Evolutionary conservation across 2,888 invertebrate genomes (phyloP).

Genomic region (Hoplodrina blanda): DNA sequence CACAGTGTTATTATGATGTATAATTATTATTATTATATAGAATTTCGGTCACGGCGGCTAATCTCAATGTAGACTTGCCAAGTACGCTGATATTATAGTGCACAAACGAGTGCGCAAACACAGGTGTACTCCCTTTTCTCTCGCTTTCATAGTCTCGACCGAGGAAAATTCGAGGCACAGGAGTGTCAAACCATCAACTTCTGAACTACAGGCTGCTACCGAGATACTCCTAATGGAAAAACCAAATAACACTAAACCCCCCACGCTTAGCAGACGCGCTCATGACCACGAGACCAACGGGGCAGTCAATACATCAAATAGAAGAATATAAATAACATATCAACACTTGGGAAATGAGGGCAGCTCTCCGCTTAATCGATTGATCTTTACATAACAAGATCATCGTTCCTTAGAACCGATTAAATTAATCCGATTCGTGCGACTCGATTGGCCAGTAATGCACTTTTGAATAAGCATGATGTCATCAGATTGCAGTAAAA

Average conservation of each 20-base stretch:
- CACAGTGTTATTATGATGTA: neutral
- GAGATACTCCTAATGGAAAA: too few species aligned
- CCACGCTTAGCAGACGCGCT: neutral
- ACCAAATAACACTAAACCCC: neutral
- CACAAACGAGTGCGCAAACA: neutral
- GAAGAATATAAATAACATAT: slow-evolving; percentile 7
- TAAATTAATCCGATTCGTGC: slow-evolving; percentile 49
- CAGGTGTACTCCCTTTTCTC: neutral
- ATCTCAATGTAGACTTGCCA: neutral
- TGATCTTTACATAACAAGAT: slow-evolving; percentile 39
- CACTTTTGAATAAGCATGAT: slow-evolving; percentile 59
- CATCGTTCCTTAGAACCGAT: slow-evolving; percentile 29
- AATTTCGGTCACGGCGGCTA: neutral
- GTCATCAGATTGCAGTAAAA: slow-evolving; percentile 54
- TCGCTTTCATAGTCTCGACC: neutral
- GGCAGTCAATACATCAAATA: neutral
- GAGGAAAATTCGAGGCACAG: too few species aligned
- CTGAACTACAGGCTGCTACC: too few species aligned
- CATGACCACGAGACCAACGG: too few species aligned
- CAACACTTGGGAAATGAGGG: slow-evolving; percentile 14
- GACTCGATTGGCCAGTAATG: slow-evolving; percentile 44
- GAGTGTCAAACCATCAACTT: neutral
- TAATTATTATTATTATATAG: too few species aligned
- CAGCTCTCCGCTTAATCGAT: slow-evolving; percentile 28
- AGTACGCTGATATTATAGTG: neutral